These are phyloP conservation scores for Rousettus leschenaultii DNA, from an alignment of 2,113 vertebrate species.

Conservation along the genomic window DNA sequence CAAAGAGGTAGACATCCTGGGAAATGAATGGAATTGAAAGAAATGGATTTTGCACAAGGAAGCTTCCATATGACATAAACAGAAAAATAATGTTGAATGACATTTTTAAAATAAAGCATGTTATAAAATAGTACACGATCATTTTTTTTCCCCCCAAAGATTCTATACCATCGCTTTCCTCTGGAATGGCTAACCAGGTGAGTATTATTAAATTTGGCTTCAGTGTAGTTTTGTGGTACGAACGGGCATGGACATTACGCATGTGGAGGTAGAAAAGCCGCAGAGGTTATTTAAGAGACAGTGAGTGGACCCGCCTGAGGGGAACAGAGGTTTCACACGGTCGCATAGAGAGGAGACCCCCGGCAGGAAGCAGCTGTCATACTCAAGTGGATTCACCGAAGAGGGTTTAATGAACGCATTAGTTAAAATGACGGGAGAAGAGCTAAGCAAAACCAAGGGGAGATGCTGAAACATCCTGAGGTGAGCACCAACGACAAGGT, in stretches of 20 bases:
- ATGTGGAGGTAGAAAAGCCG: background rate
- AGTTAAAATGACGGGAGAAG: background rate
- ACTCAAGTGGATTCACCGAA: background rate
- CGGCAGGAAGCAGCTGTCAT: background rate
- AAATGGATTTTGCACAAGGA: background rate
- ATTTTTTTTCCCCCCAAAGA: background rate
- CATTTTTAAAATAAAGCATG: background rate
- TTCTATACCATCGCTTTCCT: background rate
- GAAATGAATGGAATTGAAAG: background rate
- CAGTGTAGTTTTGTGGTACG: background rate
- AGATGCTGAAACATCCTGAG: background rate
- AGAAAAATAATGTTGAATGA: background rate
- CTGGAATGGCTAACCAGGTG: background rate
- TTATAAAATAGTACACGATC: background rate
- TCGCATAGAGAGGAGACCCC: background rate
- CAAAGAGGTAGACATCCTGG: background rate
- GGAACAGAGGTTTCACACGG: fast-evolving
- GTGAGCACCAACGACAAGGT: background rate
- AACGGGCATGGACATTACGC: background rate
- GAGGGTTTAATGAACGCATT: background rate
- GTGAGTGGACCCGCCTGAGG: background rate
- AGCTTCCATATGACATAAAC: background rate
- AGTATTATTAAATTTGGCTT: background rate
- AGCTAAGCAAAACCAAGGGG: background rate
- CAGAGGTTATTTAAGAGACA: background rate